Base-by-base conservation (phyloP, 2,888 invertebrate species). In the Leucophenga montana region DNA sequence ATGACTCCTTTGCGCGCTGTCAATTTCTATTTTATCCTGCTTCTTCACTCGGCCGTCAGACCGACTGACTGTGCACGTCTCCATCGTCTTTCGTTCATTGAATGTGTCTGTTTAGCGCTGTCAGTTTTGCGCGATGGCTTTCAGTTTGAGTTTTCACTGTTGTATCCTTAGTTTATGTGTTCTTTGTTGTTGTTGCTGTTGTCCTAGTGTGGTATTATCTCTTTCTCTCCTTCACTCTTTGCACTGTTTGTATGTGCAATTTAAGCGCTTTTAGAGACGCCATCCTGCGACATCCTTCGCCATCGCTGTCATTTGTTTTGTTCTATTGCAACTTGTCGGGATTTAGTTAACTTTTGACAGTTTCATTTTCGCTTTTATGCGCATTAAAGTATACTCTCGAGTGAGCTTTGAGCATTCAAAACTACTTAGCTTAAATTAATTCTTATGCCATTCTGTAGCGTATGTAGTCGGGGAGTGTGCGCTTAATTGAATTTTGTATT, bases 341-440 rank as follows among this genome's bases (percentile, higher is more conserved):
- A 75, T 78, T 83, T 83, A 80, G 82, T 80, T 81, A 78, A 81
- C 83, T 82, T 73, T 77, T 81, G 83, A 70, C 74, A 73, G 62
- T 73, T 57, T 9, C 57, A 69, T 44, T 65, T 39, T 14, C n/a
- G 20, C 54, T 18, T 54, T 54, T 54, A 54, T 54, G 54, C 54
- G 20, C 20, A 54, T 54, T 54, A 54, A 54, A 54, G 18, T 6
- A n/a, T 46, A 46, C 46, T 46, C 46, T 1, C 46, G 46, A 14
- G 27, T 27, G 27, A 3, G 27, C 27, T 27, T 27, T 27, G 27
- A 46, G n/a, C 46, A 14, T 46, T 46, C 6, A 6, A 13, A 1
- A n/a, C 46, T 14, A n/a, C 46, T 46, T 46, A 46, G n/a, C 14
- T 46, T 46, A n/a, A 46, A 46, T 46, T 46, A 46, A 46, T 46